A percentile compares a stretch with the other conserved stretches of the same genome.
These are phyloP conservation scores for Uloborus diversus DNA, from an alignment of 1,140 invertebrate species.

Conservation along the genomic window DNA sequence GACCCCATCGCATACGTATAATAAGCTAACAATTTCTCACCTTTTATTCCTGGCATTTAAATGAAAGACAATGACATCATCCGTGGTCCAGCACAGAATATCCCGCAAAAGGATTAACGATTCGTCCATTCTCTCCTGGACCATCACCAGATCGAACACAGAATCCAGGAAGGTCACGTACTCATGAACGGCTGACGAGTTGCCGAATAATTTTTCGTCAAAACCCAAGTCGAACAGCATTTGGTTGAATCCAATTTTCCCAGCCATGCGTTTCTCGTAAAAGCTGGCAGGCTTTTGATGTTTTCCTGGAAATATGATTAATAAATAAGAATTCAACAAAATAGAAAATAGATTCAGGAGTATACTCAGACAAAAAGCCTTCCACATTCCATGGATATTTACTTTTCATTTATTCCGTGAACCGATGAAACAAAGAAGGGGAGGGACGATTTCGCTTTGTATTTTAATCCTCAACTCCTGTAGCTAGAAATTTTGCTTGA, in stretches of 20 bases:
- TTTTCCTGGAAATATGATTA: constrained; percentile 1
- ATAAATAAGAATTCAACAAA: background rate
- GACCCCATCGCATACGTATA: too few species aligned
- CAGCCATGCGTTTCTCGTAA: constrained; percentile 26
- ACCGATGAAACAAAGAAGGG: too few species aligned
- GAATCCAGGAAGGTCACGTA: constrained; percentile 57
- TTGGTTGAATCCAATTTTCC: constrained; percentile 61
- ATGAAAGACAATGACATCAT: constrained; percentile 61
- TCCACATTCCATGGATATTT: too few species aligned
- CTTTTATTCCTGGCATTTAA: constrained; percentile 55
- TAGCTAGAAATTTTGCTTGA: too few species aligned
- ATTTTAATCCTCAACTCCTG: too few species aligned
- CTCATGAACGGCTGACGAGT: constrained; percentile 45
- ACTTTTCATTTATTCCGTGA: too few species aligned
- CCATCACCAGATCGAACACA: constrained; percentile 62
- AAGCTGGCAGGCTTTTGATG: constrained; percentile 15
- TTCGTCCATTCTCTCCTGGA: constrained; percentile 61
- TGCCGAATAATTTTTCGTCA: constrained; percentile 45
- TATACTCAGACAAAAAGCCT: too few species aligned
- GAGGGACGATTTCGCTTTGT: too few species aligned
- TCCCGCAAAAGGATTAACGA: constrained; percentile 60
- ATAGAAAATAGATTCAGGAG: too few species aligned
- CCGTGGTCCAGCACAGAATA: constrained; percentile 60
- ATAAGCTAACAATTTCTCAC: too few species aligned
- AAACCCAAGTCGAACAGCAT: constrained; percentile 63